phyloP scores from a whole-genome alignment of 2,888 invertebrate species.

The Erebia epiphron region DNA sequence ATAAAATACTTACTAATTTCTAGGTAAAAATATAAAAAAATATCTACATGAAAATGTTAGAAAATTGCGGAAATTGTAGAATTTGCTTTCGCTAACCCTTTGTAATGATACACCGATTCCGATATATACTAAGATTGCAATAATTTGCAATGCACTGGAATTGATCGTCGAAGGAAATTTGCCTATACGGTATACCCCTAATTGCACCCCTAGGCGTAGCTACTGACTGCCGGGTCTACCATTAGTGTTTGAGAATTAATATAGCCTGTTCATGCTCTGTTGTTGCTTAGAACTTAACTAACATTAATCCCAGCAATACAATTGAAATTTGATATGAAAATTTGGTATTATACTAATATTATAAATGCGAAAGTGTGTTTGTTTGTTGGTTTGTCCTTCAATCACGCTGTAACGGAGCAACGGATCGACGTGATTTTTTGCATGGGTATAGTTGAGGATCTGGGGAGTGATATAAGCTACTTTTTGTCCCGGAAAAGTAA shows the following conservation, averaged over 20 bases:
- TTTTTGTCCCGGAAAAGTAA: too few species aligned
- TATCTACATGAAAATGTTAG: too few species aligned
- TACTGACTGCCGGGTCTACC: constrained; percentile 42
- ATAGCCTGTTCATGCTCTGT: constrained; percentile 37
- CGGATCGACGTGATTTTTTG: too few species aligned
- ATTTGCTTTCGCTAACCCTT: neutral
- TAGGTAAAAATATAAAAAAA: too few species aligned
- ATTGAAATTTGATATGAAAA: neutral
- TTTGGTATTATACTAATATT: too few species aligned
- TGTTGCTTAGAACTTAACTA: neutral
- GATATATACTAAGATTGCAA: constrained; percentile 16
- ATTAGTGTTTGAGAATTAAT: constrained; percentile 45
- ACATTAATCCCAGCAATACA: neutral
- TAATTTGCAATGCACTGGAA: constrained; percentile 21
- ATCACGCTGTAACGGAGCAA: too few species aligned
- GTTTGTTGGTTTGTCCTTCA: too few species aligned
- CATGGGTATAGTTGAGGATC: too few species aligned
- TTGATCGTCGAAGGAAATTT: constrained; percentile 44
- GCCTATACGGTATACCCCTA: constrained; percentile 46
- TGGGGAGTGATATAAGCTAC: too few species aligned
- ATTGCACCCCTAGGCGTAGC: constrained; percentile 44
- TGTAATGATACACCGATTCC: constrained; percentile 3
- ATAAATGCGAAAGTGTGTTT: too few species aligned
- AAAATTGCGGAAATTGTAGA: neutral
- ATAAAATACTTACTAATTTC: too few species aligned